phyloP scores from a whole-genome alignment of 2,113 vertebrate species.

The Bubo blakistoni region DNA sequence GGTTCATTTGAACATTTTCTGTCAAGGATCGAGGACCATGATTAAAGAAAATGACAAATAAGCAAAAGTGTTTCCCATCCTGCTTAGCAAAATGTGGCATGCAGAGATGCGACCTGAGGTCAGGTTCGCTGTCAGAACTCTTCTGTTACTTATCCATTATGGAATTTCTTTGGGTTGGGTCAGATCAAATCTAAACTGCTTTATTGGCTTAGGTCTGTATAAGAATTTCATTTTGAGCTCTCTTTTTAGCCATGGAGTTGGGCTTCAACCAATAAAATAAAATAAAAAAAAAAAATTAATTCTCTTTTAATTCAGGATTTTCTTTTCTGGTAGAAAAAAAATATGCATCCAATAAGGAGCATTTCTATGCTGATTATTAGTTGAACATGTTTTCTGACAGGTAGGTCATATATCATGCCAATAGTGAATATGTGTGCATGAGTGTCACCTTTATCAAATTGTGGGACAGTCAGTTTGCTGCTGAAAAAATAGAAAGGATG shows the following conservation, averaged over 20 bases:
- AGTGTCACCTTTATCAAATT: not conserved
- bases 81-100: not conserved
- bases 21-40: not conserved
- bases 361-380: not conserved
- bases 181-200: not conserved
- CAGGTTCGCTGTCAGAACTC: not conserved
- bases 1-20: not conserved
- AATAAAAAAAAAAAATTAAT: not conserved
- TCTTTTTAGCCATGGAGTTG: not conserved
- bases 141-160: not conserved
- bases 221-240: not conserved
- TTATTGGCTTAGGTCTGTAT: not conserved
- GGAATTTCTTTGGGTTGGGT: not conserved
- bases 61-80: not conserved
- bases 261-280: not conserved
- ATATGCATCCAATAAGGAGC: not conserved
- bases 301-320: not conserved
- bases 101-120: not conserved
- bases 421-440: not conserved
- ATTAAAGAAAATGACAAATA: conserved; percentile 1
- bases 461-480: not conserved
- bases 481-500: not conserved
- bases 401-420: not conserved
- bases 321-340: not conserved
- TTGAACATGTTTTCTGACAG: not conserved